Conservation (phyloP, 2,797 vertebrate genomes). For the Aphelocoma californica region DNA sequence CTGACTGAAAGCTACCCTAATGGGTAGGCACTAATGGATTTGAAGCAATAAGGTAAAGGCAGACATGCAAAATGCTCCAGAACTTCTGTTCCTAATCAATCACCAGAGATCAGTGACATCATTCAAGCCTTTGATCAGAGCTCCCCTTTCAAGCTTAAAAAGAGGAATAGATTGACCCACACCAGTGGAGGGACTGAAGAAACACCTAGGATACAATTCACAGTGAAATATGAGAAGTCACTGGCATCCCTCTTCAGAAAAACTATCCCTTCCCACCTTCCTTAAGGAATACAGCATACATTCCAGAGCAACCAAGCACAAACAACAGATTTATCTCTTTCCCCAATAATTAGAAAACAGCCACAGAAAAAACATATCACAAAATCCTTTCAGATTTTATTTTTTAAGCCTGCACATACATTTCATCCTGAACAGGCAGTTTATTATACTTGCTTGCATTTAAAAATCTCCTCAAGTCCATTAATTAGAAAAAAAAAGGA, state of each 20-base stretch:
- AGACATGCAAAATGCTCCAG: constrained; percentile 69
- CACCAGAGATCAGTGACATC: constrained; percentile 90
- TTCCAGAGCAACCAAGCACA: constrained; percentile 66
- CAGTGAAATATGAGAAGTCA: constrained; percentile 77
- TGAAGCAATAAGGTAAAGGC: constrained; percentile 70
- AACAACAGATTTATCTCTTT: constrained; percentile 59
- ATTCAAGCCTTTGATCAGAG: constrained; percentile 90
- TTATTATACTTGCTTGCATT: not conserved
- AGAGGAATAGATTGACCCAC: constrained; percentile 71
- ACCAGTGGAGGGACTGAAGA: constrained; percentile 55
- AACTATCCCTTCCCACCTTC: constrained; percentile 59
- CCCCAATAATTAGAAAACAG: constrained; percentile 1
- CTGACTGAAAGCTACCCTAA: constrained; percentile 21
- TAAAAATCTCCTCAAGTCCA: not conserved
- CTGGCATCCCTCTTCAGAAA: constrained; percentile 65
- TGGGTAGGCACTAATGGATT: constrained; percentile 64
- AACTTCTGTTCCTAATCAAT: constrained; percentile 93
- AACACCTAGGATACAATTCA: constrained; percentile 75
- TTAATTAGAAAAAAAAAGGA: not conserved
- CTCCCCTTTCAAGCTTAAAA: constrained; percentile 85
- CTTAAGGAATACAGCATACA: constrained; percentile 45
- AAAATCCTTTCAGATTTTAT: not conserved
- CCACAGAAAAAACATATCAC: not conserved
- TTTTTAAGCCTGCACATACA: not conserved
- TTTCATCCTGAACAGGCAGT: not conserved